Percentiles rank a stretch among this genome's conserved stretches.
These are phyloP conservation scores for Pogonophryne albipinna DNA, from an alignment of 2,797 vertebrate genomes.

Conservation along the genomic window DNA sequence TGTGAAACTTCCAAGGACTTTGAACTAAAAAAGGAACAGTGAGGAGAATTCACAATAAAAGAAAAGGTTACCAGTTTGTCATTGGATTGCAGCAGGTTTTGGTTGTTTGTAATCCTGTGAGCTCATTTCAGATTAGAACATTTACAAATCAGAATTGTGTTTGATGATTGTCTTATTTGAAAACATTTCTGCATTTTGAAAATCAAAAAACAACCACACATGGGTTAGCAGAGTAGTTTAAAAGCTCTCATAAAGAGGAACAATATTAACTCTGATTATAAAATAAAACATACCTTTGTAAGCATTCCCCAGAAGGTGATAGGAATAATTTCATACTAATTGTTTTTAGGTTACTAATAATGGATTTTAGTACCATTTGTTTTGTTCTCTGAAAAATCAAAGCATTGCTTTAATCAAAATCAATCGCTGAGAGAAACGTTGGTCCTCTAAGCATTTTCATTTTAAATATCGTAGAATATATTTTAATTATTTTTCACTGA, in stretches of 20 bases:
- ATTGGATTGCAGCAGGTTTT: not conserved
- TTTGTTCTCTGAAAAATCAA: not conserved
- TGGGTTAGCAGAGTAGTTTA: not conserved
- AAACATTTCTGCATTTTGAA: not conserved
- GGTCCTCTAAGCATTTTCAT: too few relatives aligned
- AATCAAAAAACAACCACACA: not conserved
- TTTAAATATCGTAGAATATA: too few relatives aligned
- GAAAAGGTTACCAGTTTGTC: not conserved
- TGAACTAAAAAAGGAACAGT: not conserved
- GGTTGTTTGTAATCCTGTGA: not conserved
- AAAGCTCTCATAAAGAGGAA: not conserved
- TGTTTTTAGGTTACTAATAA: too few relatives aligned
- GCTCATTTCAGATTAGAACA: not conserved
- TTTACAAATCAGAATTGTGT: not conserved
- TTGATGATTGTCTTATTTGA: not conserved
- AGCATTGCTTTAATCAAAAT: too few relatives aligned
- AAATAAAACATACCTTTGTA: not conserved
- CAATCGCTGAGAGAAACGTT: too few relatives aligned
- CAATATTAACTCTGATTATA: not conserved
- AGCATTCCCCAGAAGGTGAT: not conserved
- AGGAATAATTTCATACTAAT: not conserved
- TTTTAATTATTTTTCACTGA: not conserved
- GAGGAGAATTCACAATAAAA: not conserved
- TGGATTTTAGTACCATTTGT: not conserved
- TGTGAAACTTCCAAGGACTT: not conserved